Conservation (phyloP, 1,140 invertebrate genomes). For the Apis laboriosa region DNA sequence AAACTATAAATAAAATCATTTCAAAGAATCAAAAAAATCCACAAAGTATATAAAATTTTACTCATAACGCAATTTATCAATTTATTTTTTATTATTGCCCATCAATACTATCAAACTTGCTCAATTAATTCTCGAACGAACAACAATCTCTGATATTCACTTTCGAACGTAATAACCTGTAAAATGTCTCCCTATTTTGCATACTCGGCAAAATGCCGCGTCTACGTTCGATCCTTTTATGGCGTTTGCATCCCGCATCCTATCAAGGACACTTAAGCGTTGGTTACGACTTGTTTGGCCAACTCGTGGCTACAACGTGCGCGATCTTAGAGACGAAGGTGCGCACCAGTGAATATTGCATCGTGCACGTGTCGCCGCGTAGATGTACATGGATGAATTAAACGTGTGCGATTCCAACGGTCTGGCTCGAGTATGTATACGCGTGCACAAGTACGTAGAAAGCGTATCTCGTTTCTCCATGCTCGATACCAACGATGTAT, state of each 20-base stretch:
- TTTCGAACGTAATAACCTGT: neutral
- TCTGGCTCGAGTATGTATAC: too few relatives aligned
- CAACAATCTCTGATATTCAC: neutral
- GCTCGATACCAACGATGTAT: constrained; percentile 2
- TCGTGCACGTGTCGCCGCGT: constrained; percentile 1
- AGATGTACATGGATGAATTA: constrained; percentile 33
- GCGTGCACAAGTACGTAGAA: neutral
- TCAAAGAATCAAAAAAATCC: too few relatives aligned
- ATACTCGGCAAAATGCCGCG: neutral
- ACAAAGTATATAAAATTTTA: too few relatives aligned
- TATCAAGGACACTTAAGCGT: constrained; percentile 29
- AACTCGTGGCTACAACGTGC: neutral
- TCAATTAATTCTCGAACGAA: neutral
- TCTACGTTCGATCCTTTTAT: constrained; percentile 32
- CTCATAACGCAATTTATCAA: too few relatives aligned
- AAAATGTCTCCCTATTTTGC: neutral
- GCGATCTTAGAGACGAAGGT: constrained; percentile 32
- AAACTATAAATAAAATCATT: too few relatives aligned
- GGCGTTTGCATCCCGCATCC: constrained; percentile 25
- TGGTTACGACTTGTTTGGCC: constrained; percentile 42
- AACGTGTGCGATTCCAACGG: neutral
- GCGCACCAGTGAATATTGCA: constrained; percentile 26
- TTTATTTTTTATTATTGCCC: too few relatives aligned
- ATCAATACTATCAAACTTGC: neutral
- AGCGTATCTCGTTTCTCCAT: constrained; percentile 30